A percentile compares a stretch with the other conserved stretches of the same genome.
phyloP scores from a whole-genome alignment of 1,140 invertebrate species.

The Euura saliciscinereae region DNA sequence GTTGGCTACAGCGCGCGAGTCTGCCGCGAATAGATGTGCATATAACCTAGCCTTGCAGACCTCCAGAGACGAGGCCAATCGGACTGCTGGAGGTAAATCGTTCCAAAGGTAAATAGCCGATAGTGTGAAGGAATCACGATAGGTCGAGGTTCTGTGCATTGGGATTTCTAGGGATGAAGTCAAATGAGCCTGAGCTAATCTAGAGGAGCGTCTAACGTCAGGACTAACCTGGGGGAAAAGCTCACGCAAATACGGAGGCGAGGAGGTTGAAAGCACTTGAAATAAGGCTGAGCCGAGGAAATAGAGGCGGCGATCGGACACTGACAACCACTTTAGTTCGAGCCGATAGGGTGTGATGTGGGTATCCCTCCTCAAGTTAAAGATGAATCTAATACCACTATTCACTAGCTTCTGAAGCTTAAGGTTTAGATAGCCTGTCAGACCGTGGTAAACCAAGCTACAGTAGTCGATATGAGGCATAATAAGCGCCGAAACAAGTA shows the following conservation, averaged over 20 bases:
- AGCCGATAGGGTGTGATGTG: background rate
- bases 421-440: background rate
- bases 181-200: background rate
- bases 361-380: background rate
- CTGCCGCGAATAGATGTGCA: background rate
- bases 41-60: background rate
- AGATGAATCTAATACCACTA: background rate
- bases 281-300: background rate
- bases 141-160: background rate
- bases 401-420: background rate
- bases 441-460: background rate
- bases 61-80: background rate
- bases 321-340: background rate
- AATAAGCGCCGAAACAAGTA: background rate
- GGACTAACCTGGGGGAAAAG: background rate
- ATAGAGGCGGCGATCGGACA: background rate
- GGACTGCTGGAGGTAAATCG: background rate
- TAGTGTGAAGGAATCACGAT: background rate
- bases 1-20: background rate
- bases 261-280: background rate
- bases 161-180: background rate
- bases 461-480: background rate
- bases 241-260: background rate
- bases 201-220: background rate
- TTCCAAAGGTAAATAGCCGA: background rate